Evolutionary conservation across 1,140 invertebrate species (phyloP).

Genomic region (Zaprionus africanus): DNA sequence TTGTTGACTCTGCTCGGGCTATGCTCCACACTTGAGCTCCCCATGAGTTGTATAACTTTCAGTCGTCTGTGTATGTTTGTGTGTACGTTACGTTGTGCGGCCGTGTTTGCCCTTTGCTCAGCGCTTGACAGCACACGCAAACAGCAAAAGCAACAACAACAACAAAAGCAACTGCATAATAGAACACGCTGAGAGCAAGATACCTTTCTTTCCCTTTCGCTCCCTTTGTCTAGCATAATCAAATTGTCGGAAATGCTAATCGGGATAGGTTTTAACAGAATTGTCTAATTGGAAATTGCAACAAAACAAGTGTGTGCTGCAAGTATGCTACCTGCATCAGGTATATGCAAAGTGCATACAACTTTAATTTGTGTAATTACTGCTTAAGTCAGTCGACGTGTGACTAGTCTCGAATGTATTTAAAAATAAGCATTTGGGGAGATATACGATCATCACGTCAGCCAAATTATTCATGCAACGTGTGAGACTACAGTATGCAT

Average conservation of each 20-base stretch:
- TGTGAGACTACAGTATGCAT: background rate
- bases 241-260: slow-evolving; percentile 19
- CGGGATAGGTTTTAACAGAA: slow-evolving; percentile 1
- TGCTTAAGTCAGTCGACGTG: background rate
- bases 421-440: background rate
- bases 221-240: slow-evolving; percentile 8
- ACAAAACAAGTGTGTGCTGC: background rate
- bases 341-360: background rate
- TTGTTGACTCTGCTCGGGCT: slow-evolving; percentile 57
- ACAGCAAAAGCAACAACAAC: slow-evolving; percentile 23
- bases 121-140: slow-evolving; percentile 41
- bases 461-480: background rate
- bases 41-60: slow-evolving; percentile 15
- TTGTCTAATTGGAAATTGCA: slow-evolving; percentile 3
- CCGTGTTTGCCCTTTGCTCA: slow-evolving; percentile 37
- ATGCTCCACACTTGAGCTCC: slow-evolving; percentile 46
- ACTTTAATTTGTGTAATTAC: slow-evolving; percentile 6
- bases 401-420: too few species aligned
- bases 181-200: slow-evolving; percentile 4
- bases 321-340: too few species aligned
- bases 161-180: background rate
- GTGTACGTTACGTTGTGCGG: slow-evolving; percentile 27
- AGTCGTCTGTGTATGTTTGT: slow-evolving; percentile 12
- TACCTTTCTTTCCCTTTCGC: slow-evolving; percentile 14
- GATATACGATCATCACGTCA: too few species aligned